These are phyloP conservation scores for Hylaea fasciaria DNA, from an alignment of 2,888 invertebrate species.

Conservation along the genomic window DNA sequence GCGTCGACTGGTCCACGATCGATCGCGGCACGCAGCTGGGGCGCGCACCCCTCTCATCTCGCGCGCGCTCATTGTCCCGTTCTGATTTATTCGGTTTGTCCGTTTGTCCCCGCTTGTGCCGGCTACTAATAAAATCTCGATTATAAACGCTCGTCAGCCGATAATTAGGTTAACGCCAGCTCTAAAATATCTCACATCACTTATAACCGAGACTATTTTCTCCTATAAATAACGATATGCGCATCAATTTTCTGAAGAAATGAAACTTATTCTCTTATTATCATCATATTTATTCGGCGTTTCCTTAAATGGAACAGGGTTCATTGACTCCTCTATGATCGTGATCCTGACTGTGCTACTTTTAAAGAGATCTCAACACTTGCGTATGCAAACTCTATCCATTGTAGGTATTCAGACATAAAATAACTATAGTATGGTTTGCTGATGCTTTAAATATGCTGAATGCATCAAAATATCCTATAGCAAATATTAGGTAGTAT, in stretches of 20 bases:
- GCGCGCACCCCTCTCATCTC: constrained; percentile 83
- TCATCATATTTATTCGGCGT: constrained; percentile 31
- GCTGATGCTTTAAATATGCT: too few relatives aligned
- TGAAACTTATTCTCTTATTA: constrained; percentile 33
- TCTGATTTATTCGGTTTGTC: constrained; percentile 65
- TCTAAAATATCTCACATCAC: constrained; percentile 26
- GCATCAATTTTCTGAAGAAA: constrained; percentile 30
- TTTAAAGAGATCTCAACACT: constrained; percentile 39
- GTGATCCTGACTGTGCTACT: constrained; percentile 41
- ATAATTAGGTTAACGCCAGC: constrained; percentile 46
- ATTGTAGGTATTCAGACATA: too few relatives aligned
- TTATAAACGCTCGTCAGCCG: constrained; percentile 53
- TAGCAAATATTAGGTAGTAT: too few relatives aligned
- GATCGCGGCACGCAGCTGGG: constrained; percentile 82
- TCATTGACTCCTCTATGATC: constrained; percentile 49
- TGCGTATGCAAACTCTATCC: neutral
- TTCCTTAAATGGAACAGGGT: constrained; percentile 51
- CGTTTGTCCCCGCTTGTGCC: constrained; percentile 54
- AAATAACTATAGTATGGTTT: too few relatives aligned
- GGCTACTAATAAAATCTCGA: constrained; percentile 47
- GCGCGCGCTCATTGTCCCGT: constrained; percentile 70
- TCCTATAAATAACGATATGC: constrained; percentile 19
- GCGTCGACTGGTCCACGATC: constrained; percentile 76
- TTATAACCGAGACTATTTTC: constrained; percentile 18
- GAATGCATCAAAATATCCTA: too few relatives aligned